phyloP scores from a whole-genome alignment of 2,797 vertebrate species.

The Gymnocypris eckloni region DNA sequence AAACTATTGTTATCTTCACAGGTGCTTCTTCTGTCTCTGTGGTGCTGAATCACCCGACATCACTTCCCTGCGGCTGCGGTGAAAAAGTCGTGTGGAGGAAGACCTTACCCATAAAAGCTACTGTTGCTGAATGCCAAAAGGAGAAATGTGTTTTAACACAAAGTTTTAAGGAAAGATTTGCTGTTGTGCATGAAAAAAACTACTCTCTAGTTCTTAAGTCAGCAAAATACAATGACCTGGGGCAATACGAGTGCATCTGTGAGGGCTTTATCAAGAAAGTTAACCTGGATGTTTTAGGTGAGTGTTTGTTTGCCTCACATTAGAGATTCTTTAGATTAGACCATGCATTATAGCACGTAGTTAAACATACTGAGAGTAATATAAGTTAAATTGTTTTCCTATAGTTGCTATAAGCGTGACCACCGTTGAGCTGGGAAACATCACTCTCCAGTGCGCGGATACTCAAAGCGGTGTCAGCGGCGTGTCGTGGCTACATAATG shows the following conservation, averaged over 20 bases:
- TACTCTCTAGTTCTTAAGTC: too few species aligned
- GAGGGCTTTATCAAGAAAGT: too few species aligned
- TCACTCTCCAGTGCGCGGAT: not conserved
- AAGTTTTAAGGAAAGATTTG: not conserved
- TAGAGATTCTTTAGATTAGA: not conserved
- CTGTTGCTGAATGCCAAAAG: not conserved
- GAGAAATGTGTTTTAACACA: not conserved
- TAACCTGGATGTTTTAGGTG: too few species aligned
- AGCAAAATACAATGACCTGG: too few species aligned
- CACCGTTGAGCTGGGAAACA: not conserved
- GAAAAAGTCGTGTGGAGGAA: not conserved
- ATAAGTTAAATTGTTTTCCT: not conserved
- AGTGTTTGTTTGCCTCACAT: not conserved
- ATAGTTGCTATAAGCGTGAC: not conserved
- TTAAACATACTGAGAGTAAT: not conserved
- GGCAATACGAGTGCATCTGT: too few species aligned
- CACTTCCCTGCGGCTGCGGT: not conserved
- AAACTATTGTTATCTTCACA: not conserved
- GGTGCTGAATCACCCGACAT: not conserved
- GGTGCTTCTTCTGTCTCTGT: not conserved
- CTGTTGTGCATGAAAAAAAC: not conserved
- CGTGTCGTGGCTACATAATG: not conserved
- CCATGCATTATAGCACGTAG: not conserved
- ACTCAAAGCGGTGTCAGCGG: not conserved
- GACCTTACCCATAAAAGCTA: not conserved